Evolutionary conservation across 2,797 vertebrate species (phyloP), one percentile per base, ranked within the genome.

Genomic region (Scolopax rusticola): DNA sequence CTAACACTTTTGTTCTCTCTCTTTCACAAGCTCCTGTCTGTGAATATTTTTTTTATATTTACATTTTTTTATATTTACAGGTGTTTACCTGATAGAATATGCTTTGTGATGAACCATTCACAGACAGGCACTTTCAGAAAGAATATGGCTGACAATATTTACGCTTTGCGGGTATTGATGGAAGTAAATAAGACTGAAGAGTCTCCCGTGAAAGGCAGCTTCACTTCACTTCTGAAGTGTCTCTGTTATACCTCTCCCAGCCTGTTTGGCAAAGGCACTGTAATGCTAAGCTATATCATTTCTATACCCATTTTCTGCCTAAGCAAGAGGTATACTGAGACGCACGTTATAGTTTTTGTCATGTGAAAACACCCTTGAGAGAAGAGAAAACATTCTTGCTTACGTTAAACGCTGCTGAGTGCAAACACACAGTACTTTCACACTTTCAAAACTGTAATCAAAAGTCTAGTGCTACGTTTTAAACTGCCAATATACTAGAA

Each of bases 381-480:
- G 33, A 74, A 53, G 32, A 65, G 57, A 84, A 95, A 91, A 41
- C 53, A 61, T 77, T 68, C 82, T 16, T 83, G 57, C 65, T 81
- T 81, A 57, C 79, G 36, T 89, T 93, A 97, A 94, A 69, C 53
- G 50, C 61, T 45, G 48, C 71, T 73, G 82, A 89, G 71, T n/a
- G 63, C 57, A 87, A 89, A 71, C 69, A 80, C 38, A 75, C 1
- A 80, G 64, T 47, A 54, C 60, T 87, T 19, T 32, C 51, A 32
- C 73, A 69, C 82, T 25, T 94, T 84, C 82, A 94, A 56, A 93
- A 81, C 61, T 0, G 0, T 73, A 83, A 84, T 79, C 61, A 65
- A 85, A 75, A 83, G 25, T 21, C 84, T 68, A 47, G 24, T 27
- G 60, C 33, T 67, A 51, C 0, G 1, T 57, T 95, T 94, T 53